Percentiles rank a stretch among this genome's conserved stretches.
Conservation (phyloP, 2,113 vertebrate genomes). For the Rana temporaria region DNA sequence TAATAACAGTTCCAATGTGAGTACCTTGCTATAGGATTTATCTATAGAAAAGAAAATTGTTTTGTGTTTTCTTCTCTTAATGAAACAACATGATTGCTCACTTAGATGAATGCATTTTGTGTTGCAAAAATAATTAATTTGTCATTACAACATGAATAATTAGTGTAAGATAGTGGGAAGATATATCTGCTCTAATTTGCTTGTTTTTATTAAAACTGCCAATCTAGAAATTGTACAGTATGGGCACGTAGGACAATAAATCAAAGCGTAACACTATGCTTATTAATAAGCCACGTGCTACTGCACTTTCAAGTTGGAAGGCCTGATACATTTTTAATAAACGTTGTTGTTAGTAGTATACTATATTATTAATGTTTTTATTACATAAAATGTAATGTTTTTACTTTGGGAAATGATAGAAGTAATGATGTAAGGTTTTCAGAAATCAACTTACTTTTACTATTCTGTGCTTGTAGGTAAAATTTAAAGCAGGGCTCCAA, state of each 20-base stretch:
- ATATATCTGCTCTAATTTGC: slow-evolving; percentile 16
- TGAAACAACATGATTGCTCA: slow-evolving; percentile 22
- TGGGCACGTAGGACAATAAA: background rate
- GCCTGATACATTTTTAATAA: no score
- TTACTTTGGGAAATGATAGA: no score
- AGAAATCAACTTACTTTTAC: no score
- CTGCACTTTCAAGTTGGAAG: no score
- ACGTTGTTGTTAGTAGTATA: no score
- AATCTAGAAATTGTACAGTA: background rate
- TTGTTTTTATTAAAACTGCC: background rate
- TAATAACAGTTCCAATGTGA: slow-evolving; percentile 20
- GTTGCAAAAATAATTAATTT: slow-evolving; percentile 16
- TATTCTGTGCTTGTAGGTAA: no score
- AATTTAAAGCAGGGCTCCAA: no score
- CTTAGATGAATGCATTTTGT: slow-evolving; percentile 9
- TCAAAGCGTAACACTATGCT: background rate
- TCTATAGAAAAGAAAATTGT: slow-evolving; percentile 38
- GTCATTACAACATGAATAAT: slow-evolving; percentile 20
- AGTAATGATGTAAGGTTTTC: no score
- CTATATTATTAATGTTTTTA: no score
- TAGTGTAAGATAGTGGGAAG: background rate
- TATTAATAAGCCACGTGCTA: background rate
- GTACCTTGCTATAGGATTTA: slow-evolving; percentile 3
- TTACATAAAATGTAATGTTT: no score
- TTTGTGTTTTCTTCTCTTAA: slow-evolving; percentile 12